phyloP scores from a whole-genome alignment of 2,797 vertebrate genomes.

The Aulostomus chinensis region DNA sequence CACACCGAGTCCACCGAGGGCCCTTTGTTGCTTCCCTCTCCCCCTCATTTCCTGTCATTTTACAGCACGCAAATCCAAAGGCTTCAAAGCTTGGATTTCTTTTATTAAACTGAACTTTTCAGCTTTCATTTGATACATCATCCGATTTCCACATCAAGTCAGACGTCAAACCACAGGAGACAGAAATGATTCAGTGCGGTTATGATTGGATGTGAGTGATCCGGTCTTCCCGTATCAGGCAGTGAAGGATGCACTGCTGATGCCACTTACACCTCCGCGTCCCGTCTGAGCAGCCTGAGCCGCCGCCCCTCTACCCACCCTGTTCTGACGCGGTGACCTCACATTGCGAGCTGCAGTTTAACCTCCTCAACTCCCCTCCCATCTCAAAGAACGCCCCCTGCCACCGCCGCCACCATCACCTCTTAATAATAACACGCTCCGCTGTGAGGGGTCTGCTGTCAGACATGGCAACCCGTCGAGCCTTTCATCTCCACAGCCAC shows the following conservation, averaged over 20 bases:
- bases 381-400: constrained; percentile 49
- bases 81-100: too few species aligned
- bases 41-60: too few species aligned
- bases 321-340: constrained; percentile 42
- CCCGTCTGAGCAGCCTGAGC: too few species aligned
- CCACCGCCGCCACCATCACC: constrained; percentile 42
- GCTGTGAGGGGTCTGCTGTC: constrained; percentile 60
- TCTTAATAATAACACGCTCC: constrained; percentile 59
- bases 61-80: too few species aligned
- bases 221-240: constrained; percentile 1
- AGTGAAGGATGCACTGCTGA: too few species aligned
- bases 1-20: too few species aligned
- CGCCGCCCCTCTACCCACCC: too few species aligned
- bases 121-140: neutral
- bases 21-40: too few species aligned
- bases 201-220: constrained; percentile 13
- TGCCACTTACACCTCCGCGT: too few species aligned
- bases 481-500: constrained; percentile 63
- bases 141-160: neutral
- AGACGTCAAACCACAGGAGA: neutral
- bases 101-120: neutral
- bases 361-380: constrained; percentile 50
- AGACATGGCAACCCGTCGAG: constrained; percentile 68
- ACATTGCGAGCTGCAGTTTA: constrained; percentile 30
- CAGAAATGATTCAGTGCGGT: constrained; percentile 5